Conservation (phyloP, 2,113 vertebrate genomes). For the Muntiacus reevesi region DNA sequence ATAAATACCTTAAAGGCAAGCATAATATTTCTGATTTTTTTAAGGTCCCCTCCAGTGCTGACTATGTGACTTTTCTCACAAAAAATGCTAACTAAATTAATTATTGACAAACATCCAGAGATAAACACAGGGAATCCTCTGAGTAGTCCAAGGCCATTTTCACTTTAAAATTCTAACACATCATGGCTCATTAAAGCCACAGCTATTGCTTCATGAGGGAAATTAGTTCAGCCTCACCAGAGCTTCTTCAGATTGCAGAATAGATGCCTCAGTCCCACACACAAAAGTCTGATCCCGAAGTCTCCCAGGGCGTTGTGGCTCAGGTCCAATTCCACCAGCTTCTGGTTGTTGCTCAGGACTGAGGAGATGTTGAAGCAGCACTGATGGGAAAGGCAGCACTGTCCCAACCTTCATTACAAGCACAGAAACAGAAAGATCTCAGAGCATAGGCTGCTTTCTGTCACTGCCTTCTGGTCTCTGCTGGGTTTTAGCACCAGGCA, state of each 20-base stretch:
- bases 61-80: background rate
- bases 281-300: slow-evolving; percentile 73
- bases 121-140: background rate
- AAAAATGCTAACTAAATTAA: background rate
- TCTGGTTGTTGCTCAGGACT: slow-evolving; percentile 58
- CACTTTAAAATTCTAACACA: background rate
- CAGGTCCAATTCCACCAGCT: slow-evolving; percentile 78
- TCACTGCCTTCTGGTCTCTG: background rate
- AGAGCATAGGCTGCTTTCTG: background rate
- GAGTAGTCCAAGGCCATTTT: background rate
- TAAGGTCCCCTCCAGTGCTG: background rate
- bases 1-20: background rate
- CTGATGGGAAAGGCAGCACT: slow-evolving; percentile 48
- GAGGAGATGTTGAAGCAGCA: slow-evolving; percentile 51
- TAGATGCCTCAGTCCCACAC: slow-evolving; percentile 71
- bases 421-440: background rate
- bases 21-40: background rate
- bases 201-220: background rate
- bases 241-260: slow-evolving; percentile 76
- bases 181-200: accelerated
- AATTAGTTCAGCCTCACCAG: slow-evolving; percentile 75
- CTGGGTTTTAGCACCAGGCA: background rate
- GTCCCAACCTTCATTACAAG: slow-evolving; percentile 39
- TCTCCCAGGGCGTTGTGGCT: slow-evolving; percentile 81
- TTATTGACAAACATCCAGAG: background rate